Conservation (phyloP, 2,888 invertebrate genomes). For the Eristalinus aeneus region DNA sequence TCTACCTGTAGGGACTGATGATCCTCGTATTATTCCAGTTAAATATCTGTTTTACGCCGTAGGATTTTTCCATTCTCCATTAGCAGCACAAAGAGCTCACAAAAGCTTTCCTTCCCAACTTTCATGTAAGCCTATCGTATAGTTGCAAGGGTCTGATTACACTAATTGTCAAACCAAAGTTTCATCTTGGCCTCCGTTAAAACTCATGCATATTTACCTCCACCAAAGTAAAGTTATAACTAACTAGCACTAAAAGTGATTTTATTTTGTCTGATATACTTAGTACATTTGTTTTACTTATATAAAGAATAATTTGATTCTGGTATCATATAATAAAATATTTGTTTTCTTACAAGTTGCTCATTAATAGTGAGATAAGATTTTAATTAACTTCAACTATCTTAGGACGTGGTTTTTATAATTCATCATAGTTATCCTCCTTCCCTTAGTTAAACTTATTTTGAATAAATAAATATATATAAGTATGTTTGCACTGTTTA, state of each 20-base stretch:
- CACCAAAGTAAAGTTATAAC: background rate
- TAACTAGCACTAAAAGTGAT: background rate
- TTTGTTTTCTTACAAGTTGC: conserved; percentile 23
- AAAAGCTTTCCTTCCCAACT: too few relatives aligned
- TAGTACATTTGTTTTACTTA: conserved; percentile 22
- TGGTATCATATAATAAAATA: conserved; percentile 38
- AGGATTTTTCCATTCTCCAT: too few relatives aligned
- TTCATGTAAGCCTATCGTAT: too few relatives aligned
- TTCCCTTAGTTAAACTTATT: background rate
- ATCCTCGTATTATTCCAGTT: too few relatives aligned
- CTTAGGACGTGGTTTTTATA: conserved; percentile 30
- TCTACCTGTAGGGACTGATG: too few relatives aligned
- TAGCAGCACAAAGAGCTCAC: too few relatives aligned
- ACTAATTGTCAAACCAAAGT: too few relatives aligned
- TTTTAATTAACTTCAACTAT: conserved; percentile 34
- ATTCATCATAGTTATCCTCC: conserved; percentile 1
- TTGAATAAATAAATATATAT: conserved; percentile 26
- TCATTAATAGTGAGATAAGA: conserved; percentile 31
- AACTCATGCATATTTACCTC: too few relatives aligned
- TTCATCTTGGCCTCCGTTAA: too few relatives aligned
- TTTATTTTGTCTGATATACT: conserved; percentile 14
- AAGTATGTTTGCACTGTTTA: background rate
- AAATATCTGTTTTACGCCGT: too few relatives aligned
- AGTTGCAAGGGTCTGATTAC: too few relatives aligned
- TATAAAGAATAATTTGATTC: conserved; percentile 22